Base-by-base conservation (phyloP, 2,113 vertebrate genomes). In the Xiphias gladius region DNA sequence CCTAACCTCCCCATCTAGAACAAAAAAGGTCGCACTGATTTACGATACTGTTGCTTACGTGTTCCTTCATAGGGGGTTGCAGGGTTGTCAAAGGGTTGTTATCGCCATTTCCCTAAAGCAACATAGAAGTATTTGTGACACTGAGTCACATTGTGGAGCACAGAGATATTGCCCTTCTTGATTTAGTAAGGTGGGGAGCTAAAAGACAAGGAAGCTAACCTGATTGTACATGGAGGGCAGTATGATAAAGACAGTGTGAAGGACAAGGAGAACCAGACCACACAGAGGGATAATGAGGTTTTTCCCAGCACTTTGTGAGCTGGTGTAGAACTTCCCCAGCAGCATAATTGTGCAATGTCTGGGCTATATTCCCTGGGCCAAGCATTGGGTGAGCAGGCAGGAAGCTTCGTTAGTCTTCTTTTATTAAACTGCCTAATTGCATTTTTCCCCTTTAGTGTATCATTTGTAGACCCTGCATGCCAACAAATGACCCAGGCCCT, bases 401-500 rank as follows among this genome's bases (percentile, higher is more conserved):
- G 79, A 70, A 80, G 73, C 71, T 92, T 86, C 48, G 77, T 88
- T 91, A 86, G 82, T 88, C 79, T 89, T 92, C 71, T 88, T n/a
- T 94, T 91, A 94, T 94, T 94, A 93, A 95, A 93, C 85, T 71
- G 73, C 80, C 83, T 91, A 95, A 93, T 94, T 95, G 89, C 86
- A 90, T 93, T 95, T 92, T 88, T 63, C 58, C 71, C 74, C 75
- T 89, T 94, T 89, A 87, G 86, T 89, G 92, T 90, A 90, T 93
- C 89, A 86, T 94, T 93, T 91, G 89, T 87, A 89, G 80, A 76
- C 81, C 83, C 69, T 85, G 82, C 72, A 85, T 88, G 92, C 86
- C 80, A 86, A 92, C 87, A 95, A 93, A 94, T 89, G 92, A 91
- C 82, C 88, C 81, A 62, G 55, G 80, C 41, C 83, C 73, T 74